phyloP scores from a whole-genome alignment of 2,797 vertebrate species.

The Eremophila alpestris region DNA sequence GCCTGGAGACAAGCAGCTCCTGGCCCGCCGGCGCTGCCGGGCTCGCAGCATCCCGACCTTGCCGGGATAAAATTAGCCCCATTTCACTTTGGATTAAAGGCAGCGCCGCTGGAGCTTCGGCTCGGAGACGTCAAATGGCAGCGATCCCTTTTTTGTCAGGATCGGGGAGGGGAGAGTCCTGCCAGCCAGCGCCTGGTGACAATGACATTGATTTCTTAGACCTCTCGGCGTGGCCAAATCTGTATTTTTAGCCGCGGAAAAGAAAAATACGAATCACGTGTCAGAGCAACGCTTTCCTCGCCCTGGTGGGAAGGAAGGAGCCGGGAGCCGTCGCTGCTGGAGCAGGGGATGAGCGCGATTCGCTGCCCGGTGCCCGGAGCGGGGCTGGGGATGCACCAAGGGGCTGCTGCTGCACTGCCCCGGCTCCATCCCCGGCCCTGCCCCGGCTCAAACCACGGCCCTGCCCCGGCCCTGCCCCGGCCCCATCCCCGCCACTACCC shows the following conservation, averaged over 20 bases:
- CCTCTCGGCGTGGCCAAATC: conserved; percentile 2
- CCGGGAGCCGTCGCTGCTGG: background rate
- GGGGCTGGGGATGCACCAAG: background rate
- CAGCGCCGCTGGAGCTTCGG: background rate
- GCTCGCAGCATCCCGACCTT: conserved; percentile 10
- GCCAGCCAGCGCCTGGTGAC: conserved; percentile 28
- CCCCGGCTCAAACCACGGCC: background rate
- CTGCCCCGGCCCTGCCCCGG: background rate
- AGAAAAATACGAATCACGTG: background rate
- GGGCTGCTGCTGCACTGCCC: background rate
- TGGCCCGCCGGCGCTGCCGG: accelerated
- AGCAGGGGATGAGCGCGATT: background rate
- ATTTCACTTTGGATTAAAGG: background rate
- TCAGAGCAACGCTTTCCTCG: background rate
- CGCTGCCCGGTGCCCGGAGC: accelerated
- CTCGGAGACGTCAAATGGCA: background rate
- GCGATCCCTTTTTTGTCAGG: background rate
- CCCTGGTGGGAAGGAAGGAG: background rate
- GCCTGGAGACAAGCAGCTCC: background rate
- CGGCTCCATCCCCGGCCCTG: accelerated
- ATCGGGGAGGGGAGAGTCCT: conserved; percentile 13
- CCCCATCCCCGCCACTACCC: accelerated
- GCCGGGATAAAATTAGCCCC: conserved; percentile 45
- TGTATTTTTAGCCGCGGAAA: conserved; percentile 42
- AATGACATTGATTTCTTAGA: conserved; percentile 57